Evolutionary conservation across 2,113 vertebrate genomes (phyloP).

Genomic region (Ptyas mucosa): DNA sequence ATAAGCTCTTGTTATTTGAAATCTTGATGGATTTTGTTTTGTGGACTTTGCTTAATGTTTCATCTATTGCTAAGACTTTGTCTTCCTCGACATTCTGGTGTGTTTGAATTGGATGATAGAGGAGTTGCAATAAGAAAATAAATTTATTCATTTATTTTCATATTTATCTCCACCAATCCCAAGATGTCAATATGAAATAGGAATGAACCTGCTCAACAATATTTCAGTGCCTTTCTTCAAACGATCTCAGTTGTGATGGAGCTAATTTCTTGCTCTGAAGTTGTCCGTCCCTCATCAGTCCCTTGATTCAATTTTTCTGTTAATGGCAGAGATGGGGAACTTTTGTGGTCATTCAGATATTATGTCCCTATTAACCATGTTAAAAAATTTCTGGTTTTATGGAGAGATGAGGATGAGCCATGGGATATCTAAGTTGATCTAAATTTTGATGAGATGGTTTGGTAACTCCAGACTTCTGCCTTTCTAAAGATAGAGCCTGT

Average conservation of each 20-base stretch:
- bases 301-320: background rate
- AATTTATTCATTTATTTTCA: background rate
- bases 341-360: background rate
- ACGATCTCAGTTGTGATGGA: background rate
- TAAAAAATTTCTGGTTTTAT: background rate
- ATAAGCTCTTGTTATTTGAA: background rate
- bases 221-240: background rate
- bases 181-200: background rate
- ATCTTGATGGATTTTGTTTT: background rate
- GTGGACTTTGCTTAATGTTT: background rate
- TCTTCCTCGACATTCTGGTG: background rate
- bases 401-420: background rate
- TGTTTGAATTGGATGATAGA: background rate
- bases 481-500: background rate
- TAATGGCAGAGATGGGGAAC: background rate
- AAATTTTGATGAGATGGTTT: background rate
- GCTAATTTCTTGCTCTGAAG: background rate
- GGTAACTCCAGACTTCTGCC: background rate
- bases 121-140: background rate
- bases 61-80: background rate
- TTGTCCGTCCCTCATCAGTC: background rate
- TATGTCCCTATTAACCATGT: background rate
- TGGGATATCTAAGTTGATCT: background rate
- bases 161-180: background rate
- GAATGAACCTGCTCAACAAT: background rate